phyloP scores from a whole-genome alignment of 2,797 vertebrate species.

The Lagorchestes hirsutus region DNA sequence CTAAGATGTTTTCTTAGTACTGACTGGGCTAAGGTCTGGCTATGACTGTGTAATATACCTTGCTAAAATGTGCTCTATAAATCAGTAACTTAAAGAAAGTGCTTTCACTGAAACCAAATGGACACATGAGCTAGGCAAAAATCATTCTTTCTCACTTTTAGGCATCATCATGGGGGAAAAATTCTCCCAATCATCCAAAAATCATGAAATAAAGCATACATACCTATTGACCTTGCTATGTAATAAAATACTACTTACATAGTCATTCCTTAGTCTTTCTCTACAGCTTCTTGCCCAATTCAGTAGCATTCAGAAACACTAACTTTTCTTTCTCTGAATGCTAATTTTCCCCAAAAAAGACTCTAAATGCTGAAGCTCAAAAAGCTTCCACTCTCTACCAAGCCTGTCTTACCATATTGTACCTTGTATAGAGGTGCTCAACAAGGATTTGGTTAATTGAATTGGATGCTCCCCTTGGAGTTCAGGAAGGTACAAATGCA shows the following conservation, averaged over 20 bases:
- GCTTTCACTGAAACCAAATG: background rate
- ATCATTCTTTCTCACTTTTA: constrained; percentile 1
- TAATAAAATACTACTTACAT: too few relatives aligned
- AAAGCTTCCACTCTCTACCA: background rate
- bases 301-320: background rate
- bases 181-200: too few relatives aligned
- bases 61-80: constrained; percentile 1
- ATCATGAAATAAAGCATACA: too few relatives aligned
- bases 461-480: background rate
- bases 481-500: background rate
- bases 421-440: background rate
- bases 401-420: background rate
- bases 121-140: background rate
- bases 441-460: background rate
- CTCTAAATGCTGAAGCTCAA: constrained; percentile 13
- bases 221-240: too few relatives aligned
- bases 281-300: background rate
- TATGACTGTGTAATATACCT: background rate
- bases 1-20: constrained; percentile 6
- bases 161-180: background rate
- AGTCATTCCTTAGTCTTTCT: too few relatives aligned
- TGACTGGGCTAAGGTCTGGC: background rate
- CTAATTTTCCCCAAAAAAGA: background rate
- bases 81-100: background rate
- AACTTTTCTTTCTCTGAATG: background rate